These are phyloP conservation scores for Hybos culiciformis DNA, from an alignment of 2,888 invertebrate genomes.

Conservation along the genomic window DNA sequence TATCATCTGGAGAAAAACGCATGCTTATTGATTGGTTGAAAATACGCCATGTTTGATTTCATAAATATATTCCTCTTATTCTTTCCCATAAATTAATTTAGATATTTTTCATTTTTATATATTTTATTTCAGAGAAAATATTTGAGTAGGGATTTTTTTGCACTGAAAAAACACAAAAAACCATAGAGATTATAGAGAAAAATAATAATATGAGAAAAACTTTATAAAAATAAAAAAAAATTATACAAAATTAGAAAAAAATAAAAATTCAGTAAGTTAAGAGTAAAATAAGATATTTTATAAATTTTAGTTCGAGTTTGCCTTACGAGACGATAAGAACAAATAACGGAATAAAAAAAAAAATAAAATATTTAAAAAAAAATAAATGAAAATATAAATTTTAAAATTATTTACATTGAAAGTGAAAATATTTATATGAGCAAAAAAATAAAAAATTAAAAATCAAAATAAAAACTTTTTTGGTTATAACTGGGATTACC, in stretches of 20 bases:
- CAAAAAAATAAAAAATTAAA: neutral
- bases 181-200: neutral
- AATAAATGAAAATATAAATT: neutral
- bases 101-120: neutral
- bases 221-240: slow-evolving; percentile 7
- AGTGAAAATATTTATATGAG: neutral
- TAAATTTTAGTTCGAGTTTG: slow-evolving; percentile 33
- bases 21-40: slow-evolving; percentile 35
- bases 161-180: neutral
- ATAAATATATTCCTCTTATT: slow-evolving; percentile 21
- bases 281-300: slow-evolving; percentile 6
- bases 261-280: slow-evolving; percentile 8
- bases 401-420: neutral
- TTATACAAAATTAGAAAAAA: slow-evolving; percentile 3
- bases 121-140: neutral
- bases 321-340: slow-evolving; percentile 15
- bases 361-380: neutral
- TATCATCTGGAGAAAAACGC: slow-evolving; percentile 22
- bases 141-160: neutral
- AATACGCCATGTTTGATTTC: slow-evolving; percentile 36
- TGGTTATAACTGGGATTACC: neutral
- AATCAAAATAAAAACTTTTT: neutral
- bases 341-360: neutral
- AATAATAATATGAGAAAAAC: neutral
- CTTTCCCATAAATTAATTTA: slow-evolving; percentile 1